Evolutionary conservation across 2,113 vertebrate genomes (phyloP), one percentile per base, ranked within the genome.

Genomic region (Ailuropoda melanoleuca): DNA sequence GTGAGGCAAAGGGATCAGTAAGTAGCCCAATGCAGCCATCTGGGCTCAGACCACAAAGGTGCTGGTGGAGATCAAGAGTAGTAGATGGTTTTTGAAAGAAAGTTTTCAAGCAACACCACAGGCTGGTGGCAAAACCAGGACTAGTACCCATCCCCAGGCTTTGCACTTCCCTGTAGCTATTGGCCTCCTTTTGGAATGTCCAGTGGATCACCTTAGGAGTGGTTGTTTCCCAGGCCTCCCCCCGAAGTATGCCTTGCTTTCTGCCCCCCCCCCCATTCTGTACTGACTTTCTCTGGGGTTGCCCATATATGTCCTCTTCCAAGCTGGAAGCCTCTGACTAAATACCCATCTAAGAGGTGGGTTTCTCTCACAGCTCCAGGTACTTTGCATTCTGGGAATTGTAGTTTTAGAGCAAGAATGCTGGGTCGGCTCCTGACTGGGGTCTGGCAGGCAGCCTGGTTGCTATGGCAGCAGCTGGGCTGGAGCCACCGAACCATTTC

Each of bases 401-500:
- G 97, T 98, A 98, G 98, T 98, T 97, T 50, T 77, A 62, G 60
- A 86, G 72, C 39, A 43, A 66, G 92, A 83, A 94, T 58, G 58
- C 85, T 46, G 68, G 88, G 66, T 88, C 83, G 46, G 90, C 96
- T 95, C 78, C 85, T 62, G 53, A 90, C 90, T 94, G 91, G 88
- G 82, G 82, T 98, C 97, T 98, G 97, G 98, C 98, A 98, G 96
- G 95, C 97, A 97, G 97, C 97, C 97, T 97, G 93, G 98, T 98
- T 98, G 91, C 97, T 97, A 98, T 98, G 97, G 96, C 89, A 98
- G 95, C 98, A 96, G 95, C 88, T 98, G 97, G 97, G 97, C 93
- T 97, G 88, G 95, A 98, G 98, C 98, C 97, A 98, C 91, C 34
- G 94, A 98, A 98, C 98, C 98, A 96, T 98, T 98, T 97, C 97